Base-by-base conservation (phyloP, 1,140 invertebrate species). In the Zophobas atratus region DNA sequence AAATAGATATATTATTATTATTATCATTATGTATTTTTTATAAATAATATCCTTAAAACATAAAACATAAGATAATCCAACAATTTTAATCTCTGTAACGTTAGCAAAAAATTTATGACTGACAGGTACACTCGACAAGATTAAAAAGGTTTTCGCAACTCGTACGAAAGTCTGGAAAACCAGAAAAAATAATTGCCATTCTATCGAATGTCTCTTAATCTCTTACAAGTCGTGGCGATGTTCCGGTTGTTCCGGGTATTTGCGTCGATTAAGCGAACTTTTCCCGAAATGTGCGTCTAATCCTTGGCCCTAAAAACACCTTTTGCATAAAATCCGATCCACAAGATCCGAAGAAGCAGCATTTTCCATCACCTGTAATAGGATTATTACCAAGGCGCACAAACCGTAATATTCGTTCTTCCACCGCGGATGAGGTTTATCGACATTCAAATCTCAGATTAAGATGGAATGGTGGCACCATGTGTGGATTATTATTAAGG, bases 391-490 rank as follows among this genome's bases (percentile, higher is more conserved):
- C 60, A 43, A 67, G 39, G 60, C 60, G 39, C 8, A 67, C 36
- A 41, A 67, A 67, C 43, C 49, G 20, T 20, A 4, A 20, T 20
- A 20, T 20, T 51, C 60, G 39, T 67, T 67, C 20, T 46, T 60
- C 35, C 34, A 2, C 38, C 60, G 43, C 43, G 38, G 60, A 67
- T 67, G 60, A 32, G 60, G 39, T 46, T 67, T 67, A 67, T 67
- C 60, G 38, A 67, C 39, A 43, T 32, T 67, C 39, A 36, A 67
- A 67, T 43, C 60, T 32, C 38, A 43, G 60, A 67, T 67, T 67
- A 67, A 67, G 60, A 67, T 67, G 39, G 39, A 67, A 67, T 67
- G 60, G 36, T 67, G 39, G 41, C 60, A 67, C 60, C 60, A 67
- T 67, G 39, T 60, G 56, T 67, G 39, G 39, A 43, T 67, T 67